Conservation (phyloP, 2,113 vertebrate genomes). For the Brachypteracias leptosomus region DNA sequence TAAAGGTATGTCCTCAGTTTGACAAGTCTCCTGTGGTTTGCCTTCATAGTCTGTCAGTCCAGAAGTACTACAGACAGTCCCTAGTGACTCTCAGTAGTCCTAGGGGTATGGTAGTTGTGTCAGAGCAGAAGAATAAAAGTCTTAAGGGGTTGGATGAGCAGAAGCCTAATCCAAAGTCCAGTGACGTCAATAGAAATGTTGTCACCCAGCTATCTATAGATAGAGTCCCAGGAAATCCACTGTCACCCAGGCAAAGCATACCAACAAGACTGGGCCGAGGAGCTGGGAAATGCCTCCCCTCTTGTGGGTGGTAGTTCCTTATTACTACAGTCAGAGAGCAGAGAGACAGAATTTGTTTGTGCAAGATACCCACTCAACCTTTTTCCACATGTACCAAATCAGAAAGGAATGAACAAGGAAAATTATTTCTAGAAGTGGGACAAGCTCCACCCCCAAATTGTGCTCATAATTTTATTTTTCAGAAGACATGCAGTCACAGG, state of each 20-base stretch:
- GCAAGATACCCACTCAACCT: not conserved
- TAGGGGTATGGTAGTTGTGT: not conserved
- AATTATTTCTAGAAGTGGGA: not conserved
- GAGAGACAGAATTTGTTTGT: not conserved
- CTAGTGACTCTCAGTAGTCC: not conserved
- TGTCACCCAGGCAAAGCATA: not conserved
- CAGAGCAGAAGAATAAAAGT: not conserved
- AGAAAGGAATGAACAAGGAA: not conserved
- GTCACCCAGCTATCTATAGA: not conserved
- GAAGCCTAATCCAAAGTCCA: not conserved
- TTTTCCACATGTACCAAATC: not conserved
- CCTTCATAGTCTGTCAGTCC: not conserved
- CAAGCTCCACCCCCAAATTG: not conserved
- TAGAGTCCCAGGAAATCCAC: not conserved
- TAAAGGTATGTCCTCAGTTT: not conserved
- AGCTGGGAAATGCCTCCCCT: not conserved
- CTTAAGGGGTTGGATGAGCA: not conserved
- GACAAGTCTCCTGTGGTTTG: not conserved
- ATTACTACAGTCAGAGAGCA: not conserved
- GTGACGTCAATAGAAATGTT: not conserved
- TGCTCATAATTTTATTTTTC: not conserved
- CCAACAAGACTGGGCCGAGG: not conserved
- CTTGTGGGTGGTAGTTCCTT: not conserved
- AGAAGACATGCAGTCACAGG: not conserved
- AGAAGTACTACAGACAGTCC: not conserved